Evolutionary conservation across 2,113 vertebrate species (phyloP).

Genomic region (Anoplopoma fimbria): DNA sequence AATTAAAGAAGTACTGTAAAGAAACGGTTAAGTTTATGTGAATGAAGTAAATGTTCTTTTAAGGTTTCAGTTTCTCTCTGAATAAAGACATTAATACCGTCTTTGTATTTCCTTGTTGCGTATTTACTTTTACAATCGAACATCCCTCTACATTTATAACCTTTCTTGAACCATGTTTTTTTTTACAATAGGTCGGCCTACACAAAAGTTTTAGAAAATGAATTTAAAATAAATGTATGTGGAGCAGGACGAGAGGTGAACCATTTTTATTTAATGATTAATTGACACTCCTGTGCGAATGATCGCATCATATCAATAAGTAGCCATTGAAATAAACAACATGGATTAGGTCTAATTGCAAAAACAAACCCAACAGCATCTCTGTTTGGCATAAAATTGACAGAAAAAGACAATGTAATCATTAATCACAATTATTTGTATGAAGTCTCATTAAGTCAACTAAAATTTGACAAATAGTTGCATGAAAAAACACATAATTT

Average conservation of each 20-base stretch:
- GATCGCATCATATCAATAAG: background rate
- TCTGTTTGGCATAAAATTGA: no score
- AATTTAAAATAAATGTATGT: background rate
- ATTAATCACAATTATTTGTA: background rate
- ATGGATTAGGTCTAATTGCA: background rate
- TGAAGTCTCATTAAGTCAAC: background rate
- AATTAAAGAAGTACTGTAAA: no score
- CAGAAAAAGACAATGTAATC: background rate
- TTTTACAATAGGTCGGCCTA: no score
- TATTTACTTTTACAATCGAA: background rate
- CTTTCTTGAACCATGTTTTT: background rate
- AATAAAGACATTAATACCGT: no score
- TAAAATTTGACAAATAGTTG: background rate
- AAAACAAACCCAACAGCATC: no score
- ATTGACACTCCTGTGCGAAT: no score
- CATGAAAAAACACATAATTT: background rate
- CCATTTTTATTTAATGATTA: background rate
- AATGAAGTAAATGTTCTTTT: no score
- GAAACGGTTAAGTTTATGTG: no score
- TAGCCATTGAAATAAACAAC: background rate
- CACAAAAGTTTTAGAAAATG: background rate
- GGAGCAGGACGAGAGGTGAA: background rate
- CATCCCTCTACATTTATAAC: background rate
- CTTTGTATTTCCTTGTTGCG: background rate
- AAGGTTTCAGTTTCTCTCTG: no score